phyloP scores from a whole-genome alignment of 2,113 vertebrate species.

The Hymenochirus boettgeri region DNA sequence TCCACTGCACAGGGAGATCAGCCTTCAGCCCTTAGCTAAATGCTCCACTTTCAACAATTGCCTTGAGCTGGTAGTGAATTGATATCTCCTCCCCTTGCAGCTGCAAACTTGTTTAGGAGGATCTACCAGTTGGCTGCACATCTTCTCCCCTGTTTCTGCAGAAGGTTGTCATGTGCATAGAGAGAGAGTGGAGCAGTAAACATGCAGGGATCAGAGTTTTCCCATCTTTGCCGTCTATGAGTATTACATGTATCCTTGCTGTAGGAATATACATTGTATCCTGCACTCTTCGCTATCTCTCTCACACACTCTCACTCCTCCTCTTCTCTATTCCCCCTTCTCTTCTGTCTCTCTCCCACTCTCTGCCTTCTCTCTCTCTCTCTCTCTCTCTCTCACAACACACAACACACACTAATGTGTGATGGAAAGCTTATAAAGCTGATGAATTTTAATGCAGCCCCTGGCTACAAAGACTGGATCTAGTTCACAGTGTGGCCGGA shows the following conservation, averaged over 20 bases:
- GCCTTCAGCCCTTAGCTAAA: neutral
- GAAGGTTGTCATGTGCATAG: slow-evolving; percentile 42
- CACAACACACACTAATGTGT: slow-evolving; percentile 66
- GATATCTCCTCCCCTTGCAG: neutral
- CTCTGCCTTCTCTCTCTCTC: slow-evolving; percentile 49
- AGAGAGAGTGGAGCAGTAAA: too few species aligned
- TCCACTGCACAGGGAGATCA: neutral
- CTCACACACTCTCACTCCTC: slow-evolving; percentile 2
- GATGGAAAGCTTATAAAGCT: slow-evolving; percentile 72
- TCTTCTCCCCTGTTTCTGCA: too few species aligned
- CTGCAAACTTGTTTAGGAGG: slow-evolving; percentile 19
- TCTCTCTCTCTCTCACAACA: slow-evolving; percentile 44
- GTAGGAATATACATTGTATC: too few species aligned
- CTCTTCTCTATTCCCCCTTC: neutral
- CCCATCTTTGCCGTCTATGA: slow-evolving; percentile 40
- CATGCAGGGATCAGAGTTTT: slow-evolving; percentile 48
- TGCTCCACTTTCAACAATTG: neutral
- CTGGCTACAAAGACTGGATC: slow-evolving; percentile 85
- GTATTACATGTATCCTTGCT: slow-evolving; percentile 35
- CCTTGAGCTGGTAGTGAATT: neutral
- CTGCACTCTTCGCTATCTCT: too few species aligned
- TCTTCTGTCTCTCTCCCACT: slow-evolving; percentile 39
- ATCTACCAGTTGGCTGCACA: slow-evolving; percentile 8
- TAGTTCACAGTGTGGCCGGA: slow-evolving; percentile 64
- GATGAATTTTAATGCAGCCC: slow-evolving; percentile 79